Evolutionary conservation across 2,113 vertebrate genomes (phyloP).

Genomic region (Beaufortia kweichowensis): DNA sequence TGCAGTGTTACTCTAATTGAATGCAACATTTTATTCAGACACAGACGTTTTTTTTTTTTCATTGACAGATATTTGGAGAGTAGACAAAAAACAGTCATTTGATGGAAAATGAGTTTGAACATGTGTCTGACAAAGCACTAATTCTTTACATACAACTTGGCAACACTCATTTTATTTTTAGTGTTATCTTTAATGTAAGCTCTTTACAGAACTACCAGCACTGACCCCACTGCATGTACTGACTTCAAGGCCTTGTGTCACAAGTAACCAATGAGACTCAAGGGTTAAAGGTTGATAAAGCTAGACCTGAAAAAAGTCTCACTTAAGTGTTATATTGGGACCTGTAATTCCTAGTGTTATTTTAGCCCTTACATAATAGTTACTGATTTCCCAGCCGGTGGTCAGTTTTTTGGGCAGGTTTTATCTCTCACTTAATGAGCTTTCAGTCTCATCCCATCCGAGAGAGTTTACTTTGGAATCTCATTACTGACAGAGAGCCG

Average conservation of each 20-base stretch:
- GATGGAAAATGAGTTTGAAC: neutral
- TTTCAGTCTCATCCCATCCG: conserved; percentile 48
- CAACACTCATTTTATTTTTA: neutral
- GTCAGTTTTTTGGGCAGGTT: conserved; percentile 8
- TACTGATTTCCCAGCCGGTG: neutral
- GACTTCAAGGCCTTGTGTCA: neutral
- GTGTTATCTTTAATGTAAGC: neutral
- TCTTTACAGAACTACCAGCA: neutral
- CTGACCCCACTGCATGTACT: neutral
- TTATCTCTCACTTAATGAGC: conserved; percentile 52
- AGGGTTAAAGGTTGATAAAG: neutral
- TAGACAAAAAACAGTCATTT: neutral
- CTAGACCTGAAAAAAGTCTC: neutral
- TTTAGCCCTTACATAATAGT: conserved; percentile 31
- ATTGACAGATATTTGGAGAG: neutral
- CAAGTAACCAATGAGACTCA: neutral
- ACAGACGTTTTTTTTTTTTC: neutral
- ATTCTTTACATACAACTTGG: neutral
- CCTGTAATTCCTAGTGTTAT: conserved; percentile 19
- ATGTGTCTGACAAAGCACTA: no score
- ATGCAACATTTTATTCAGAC: neutral
- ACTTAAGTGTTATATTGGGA: neutral
- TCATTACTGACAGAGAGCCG: conserved; percentile 53
- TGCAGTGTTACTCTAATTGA: neutral
- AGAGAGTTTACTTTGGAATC: conserved; percentile 64